These are phyloP conservation scores for Orchesella flavescens DNA, from an alignment of 2,888 invertebrate genomes.

Conservation along the genomic window DNA sequence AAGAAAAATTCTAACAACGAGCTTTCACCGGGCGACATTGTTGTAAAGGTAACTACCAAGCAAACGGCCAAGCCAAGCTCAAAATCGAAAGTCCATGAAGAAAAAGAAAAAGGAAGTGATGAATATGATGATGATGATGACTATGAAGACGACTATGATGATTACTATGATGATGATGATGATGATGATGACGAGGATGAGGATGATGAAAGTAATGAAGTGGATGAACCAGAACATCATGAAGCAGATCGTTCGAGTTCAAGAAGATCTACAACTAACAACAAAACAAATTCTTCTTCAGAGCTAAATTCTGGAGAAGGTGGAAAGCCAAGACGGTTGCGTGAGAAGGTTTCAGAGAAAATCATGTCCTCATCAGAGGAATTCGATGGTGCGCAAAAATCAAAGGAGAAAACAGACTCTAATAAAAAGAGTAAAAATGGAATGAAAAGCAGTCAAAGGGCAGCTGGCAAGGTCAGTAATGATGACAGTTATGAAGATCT, in stretches of 20 bases:
- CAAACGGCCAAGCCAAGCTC: background rate
- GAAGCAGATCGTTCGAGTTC: background rate
- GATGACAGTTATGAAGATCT: constrained; percentile 13
- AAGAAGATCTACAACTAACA: background rate
- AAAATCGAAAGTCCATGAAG: background rate
- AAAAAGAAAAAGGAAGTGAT: constrained; percentile 13
- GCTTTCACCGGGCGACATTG: background rate
- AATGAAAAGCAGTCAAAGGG: background rate
- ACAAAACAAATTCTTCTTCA: background rate
- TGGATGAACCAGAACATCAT: too few relatives aligned
- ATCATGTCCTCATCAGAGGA: constrained; percentile 51
- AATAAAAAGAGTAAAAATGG: background rate
- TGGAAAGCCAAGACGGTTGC: constrained; percentile 13
- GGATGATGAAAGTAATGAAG: constrained; percentile 9
- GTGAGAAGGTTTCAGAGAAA: constrained; percentile 53
- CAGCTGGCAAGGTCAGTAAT: background rate
- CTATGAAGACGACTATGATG: background rate
- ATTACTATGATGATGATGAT: constrained; percentile 27
- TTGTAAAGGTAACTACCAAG: constrained; percentile 17
- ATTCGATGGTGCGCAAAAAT: constrained; percentile 21
- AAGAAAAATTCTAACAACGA: background rate
- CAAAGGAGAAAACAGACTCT: constrained; percentile 27
- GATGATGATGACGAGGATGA: constrained; percentile 22
- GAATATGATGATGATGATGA: constrained; percentile 7
- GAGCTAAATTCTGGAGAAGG: constrained; percentile 41